These are phyloP conservation scores for Oreochromis mossambicus DNA, from an alignment of 2,797 vertebrate genomes.

Conservation along the genomic window DNA sequence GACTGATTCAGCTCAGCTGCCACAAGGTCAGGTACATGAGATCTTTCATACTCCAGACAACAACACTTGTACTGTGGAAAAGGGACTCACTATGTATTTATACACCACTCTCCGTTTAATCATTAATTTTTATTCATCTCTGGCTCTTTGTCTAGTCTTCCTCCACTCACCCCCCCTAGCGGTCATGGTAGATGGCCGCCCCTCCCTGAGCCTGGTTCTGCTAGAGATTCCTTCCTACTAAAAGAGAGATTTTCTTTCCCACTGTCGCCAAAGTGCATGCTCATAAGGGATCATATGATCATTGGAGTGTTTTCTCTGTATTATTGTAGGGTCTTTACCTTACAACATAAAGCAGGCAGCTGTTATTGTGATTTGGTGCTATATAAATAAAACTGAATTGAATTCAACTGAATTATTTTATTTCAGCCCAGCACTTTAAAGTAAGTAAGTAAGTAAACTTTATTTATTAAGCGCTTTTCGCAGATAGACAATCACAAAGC, in stretches of 20 bases:
- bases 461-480: too few relatives aligned
- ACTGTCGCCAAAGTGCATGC: background rate
- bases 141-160: background rate
- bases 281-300: fast-evolving
- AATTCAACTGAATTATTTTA: background rate
- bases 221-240: background rate
- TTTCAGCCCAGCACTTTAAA: background rate
- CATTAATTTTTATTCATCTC: background rate
- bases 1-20: background rate
- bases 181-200: background rate
- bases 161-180: background rate
- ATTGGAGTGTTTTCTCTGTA: background rate
- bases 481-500: too few relatives aligned
- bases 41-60: background rate
- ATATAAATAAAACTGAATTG: background rate
- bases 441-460: too few relatives aligned
- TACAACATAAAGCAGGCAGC: background rate
- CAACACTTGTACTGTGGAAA: background rate
- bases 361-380: background rate
- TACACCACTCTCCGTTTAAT: background rate
- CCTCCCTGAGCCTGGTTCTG: background rate
- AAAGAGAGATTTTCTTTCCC: background rate
- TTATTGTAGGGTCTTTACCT: background rate
- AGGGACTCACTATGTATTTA: background rate
- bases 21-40: background rate